These are phyloP conservation scores for Halcyon smyrnensis DNA, from an alignment of 2,797 vertebrate species.

Conservation along the genomic window DNA sequence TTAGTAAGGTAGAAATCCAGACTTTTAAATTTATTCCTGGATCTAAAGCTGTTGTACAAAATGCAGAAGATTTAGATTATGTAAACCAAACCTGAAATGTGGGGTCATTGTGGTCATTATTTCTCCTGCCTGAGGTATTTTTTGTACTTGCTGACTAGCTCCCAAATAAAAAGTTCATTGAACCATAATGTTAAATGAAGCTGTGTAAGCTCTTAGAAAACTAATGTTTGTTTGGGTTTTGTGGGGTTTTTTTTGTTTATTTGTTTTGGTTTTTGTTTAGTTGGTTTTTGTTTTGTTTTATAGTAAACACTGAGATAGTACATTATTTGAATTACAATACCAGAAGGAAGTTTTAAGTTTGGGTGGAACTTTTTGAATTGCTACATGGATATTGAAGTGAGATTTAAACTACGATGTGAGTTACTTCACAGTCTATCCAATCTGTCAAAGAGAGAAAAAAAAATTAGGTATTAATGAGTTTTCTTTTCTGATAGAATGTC, in stretches of 20 bases:
- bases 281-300: neutral
- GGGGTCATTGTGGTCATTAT: neutral
- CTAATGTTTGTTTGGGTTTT: too few relatives aligned
- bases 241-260: too few relatives aligned
- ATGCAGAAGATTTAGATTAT: neutral
- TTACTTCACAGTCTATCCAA: neutral
- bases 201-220: neutral
- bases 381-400: neutral
- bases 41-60: neutral
- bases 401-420: neutral
- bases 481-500: neutral
- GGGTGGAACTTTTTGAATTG: neutral
- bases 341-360: neutral
- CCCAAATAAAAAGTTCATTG: neutral
- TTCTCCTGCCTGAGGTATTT: neutral
- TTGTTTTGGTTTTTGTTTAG: too few relatives aligned
- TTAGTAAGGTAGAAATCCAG: neutral
- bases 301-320: neutral
- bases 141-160: neutral
- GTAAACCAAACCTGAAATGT: neutral
- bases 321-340: neutral
- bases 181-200: neutral
- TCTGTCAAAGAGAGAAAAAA: neutral
- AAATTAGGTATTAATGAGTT: neutral
- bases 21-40: neutral